Evolutionary conservation across 2,888 invertebrate genomes (phyloP).

Genomic region (Nephrotoma flavescens): DNA sequence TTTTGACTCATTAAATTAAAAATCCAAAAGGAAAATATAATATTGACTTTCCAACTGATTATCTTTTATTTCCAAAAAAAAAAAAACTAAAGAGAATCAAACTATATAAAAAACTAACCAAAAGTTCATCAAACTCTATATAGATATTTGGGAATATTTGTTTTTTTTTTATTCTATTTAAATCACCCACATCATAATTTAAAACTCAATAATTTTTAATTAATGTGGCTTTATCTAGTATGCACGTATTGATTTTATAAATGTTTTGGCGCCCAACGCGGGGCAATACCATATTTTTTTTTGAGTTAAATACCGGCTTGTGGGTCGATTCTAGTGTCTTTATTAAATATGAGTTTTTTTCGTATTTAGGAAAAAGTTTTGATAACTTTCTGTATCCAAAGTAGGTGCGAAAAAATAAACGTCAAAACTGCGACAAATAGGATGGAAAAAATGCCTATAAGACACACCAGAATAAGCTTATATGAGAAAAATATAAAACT

Average conservation of each 20-base stretch:
- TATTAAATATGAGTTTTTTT: no score
- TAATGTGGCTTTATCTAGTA: background rate
- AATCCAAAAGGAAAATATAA: background rate
- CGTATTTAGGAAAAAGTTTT: no score
- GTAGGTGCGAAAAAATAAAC: no score
- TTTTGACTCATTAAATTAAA: slow-evolving; percentile 1
- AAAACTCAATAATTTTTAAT: background rate
- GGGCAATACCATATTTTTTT: background rate
- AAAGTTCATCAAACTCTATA: background rate
- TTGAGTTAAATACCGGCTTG: background rate
- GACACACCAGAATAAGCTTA: no score
- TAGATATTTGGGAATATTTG: background rate
- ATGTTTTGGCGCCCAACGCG: background rate
- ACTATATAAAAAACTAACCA: background rate
- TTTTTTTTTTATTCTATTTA: background rate
- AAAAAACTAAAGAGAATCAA: background rate
- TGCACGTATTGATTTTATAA: background rate
- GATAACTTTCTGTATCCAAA: no score
- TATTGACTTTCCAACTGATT: background rate
- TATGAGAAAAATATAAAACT: no score
- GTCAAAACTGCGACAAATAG: no score
- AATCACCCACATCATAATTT: background rate
- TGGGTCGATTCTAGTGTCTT: no score
- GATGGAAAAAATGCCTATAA: no score
- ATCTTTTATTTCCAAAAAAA: background rate